Conservation (phyloP, 2,888 invertebrate species). For the Lathronympha strigana region DNA sequence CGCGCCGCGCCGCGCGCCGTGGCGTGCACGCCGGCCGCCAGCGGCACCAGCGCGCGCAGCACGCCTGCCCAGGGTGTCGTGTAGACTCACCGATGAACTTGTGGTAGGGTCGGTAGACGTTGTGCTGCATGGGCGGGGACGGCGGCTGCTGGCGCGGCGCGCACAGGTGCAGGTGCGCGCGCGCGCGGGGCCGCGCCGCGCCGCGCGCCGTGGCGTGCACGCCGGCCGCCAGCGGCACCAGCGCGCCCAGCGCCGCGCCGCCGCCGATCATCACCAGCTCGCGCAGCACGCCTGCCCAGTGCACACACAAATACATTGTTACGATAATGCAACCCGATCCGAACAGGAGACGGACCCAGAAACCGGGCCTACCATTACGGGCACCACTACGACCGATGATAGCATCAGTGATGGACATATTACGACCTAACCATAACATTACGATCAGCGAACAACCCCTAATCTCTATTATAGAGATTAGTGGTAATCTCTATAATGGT, state of each 20-base stretch:
- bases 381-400: not conserved
- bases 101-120: conserved; percentile 22
- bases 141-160: conserved; percentile 91
- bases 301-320: not conserved
- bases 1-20: no score
- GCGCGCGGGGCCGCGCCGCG: conserved; percentile 70
- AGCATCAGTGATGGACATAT: no score
- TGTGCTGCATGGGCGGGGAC: not conserved
- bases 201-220: conserved; percentile 85
- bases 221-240: conserved; percentile 93
- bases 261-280: conserved; percentile 92
- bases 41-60: conserved; percentile 82
- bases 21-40: no score
- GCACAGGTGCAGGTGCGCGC: conserved; percentile 88
- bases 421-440: no score
- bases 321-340: not conserved
- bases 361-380: no score
- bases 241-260: conserved; percentile 90
- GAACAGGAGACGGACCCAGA: no score
- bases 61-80: no score
- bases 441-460: no score
- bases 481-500: no score
- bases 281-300: conserved; percentile 84
- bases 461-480: no score
- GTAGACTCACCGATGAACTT: conserved; percentile 18